These are phyloP conservation scores for Catharus minimus DNA, from an alignment of 2,113 vertebrate genomes.

Conservation along the genomic window DNA sequence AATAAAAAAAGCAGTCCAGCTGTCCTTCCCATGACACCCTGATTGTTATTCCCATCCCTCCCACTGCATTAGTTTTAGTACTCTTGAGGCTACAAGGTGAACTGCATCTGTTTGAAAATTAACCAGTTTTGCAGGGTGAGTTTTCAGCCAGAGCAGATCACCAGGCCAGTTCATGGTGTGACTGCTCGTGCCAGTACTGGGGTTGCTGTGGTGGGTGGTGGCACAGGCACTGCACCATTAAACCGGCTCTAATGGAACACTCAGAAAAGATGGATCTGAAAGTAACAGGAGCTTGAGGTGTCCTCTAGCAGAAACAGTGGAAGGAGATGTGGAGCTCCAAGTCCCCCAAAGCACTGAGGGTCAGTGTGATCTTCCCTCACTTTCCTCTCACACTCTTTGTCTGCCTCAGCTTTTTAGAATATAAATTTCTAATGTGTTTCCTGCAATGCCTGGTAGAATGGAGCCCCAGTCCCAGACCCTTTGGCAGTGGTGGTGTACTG, in stretches of 20 bases:
- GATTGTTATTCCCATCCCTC: not conserved
- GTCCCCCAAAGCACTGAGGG: not conserved
- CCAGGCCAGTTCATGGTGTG: not conserved
- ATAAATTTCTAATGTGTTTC: not conserved
- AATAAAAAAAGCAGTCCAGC: not conserved
- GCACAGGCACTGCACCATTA: not conserved
- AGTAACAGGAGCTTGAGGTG: not conserved
- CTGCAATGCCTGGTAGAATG: not conserved
- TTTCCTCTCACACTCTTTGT: not conserved
- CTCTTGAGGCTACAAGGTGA: not conserved
- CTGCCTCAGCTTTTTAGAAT: not conserved
- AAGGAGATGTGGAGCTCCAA: not conserved
- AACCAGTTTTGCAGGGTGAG: not conserved
- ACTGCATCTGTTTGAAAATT: not conserved
- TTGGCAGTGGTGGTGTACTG: not conserved
- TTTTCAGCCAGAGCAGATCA: not conserved
- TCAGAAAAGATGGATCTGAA: not conserved
- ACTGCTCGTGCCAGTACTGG: not conserved
- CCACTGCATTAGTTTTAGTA: not conserved
- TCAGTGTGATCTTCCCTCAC: accelerated
- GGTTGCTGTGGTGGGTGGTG: too few relatives aligned
- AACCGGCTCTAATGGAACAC: not conserved
- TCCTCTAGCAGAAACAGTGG: not conserved
- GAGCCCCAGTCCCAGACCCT: not conserved
- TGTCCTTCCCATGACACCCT: not conserved